Evolutionary conservation across 1,140 invertebrate genomes (phyloP), one percentile per base, ranked within the genome.

Genomic region (Drosophila seguyi): DNA sequence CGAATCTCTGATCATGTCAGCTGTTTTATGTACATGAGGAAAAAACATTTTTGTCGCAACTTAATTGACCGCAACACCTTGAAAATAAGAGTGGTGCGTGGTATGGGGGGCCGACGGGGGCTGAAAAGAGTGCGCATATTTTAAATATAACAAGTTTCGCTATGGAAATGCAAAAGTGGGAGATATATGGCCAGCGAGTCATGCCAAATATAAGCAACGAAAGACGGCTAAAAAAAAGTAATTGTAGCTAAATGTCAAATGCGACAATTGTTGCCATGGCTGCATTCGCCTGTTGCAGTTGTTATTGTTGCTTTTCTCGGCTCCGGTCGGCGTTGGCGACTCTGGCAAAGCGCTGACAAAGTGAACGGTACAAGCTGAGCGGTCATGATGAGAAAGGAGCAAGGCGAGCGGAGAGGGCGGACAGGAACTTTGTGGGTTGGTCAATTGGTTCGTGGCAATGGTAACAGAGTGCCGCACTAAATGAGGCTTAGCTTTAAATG

Each of bases 181-280:
- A 61, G 66, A 75, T 42, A 60, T 62, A 57, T 50, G 53, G 42
- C 38, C 52, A 56, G 41, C 44, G 44, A 56, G 63, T 67, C 75
- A 53, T 38, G 61, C 53, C 75, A 73, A 73, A 73, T 73, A 73
- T 72, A 73, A 73, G 66, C 75, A 73, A 81, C 66, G 63, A 86
- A 73, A 87, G 84, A 83, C 80, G 80, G 79, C 84, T 84, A 77
- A 87, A 57, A 87, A 57, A 88, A 88, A 71, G 84, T 90, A 88
- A 88, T 88, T 90, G 84, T 90, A 68, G 85, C 75, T 88, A 88
- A 88, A 88, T 88, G 84, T 88, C 84, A 88, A 88, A 73, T 90
- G 84, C 81, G 80, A 88, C 84, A 88, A 88, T 87, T 87, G 84
- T 78, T 59, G 81, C 78, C 45, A 47, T 69, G 53, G 79, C 27